phyloP scores from a whole-genome alignment of 2,797 vertebrate genomes.

The Phyllotis vaccarum region DNA sequence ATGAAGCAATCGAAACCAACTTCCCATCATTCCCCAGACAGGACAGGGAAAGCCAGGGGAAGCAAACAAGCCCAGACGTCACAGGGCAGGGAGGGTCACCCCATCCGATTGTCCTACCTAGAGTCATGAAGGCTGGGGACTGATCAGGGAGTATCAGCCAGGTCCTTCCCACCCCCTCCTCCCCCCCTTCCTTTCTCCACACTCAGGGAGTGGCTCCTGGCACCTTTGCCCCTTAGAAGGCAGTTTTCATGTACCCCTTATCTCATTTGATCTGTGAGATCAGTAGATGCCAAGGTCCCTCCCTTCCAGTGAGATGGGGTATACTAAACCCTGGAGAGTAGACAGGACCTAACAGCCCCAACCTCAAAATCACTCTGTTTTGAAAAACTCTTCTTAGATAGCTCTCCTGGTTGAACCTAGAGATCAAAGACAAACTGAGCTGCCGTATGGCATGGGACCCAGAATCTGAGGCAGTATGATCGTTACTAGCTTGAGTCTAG shows the following conservation, averaged over 20 bases:
- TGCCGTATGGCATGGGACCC: neutral
- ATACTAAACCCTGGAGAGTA: neutral
- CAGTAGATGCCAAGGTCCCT: slow-evolving; percentile 2
- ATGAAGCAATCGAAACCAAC: neutral
- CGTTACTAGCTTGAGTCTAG: neutral
- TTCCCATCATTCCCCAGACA: slow-evolving; percentile 19
- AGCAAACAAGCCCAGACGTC: neutral
- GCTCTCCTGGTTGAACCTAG: neutral
- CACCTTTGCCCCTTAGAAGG: slow-evolving; percentile 70
- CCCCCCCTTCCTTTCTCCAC: neutral
- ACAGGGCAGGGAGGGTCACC: neutral
- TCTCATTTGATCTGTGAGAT: slow-evolving; percentile 37
- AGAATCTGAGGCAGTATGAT: neutral
- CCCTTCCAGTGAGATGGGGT: neutral
- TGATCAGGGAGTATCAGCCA: neutral
- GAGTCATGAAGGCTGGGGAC: neutral
- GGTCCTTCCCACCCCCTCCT: neutral
- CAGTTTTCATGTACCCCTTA: neutral
- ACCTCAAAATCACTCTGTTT: neutral
- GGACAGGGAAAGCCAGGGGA: neutral
- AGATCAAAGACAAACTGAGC: neutral
- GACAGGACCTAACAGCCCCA: neutral
- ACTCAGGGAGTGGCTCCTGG: slow-evolving; percentile 51
- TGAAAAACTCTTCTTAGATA: neutral
- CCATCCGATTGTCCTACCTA: neutral